Percentiles rank a stretch among this genome's conserved stretches.
phyloP scores from a whole-genome alignment of 2,888 invertebrate species.

The Sycophila texana region DNA sequence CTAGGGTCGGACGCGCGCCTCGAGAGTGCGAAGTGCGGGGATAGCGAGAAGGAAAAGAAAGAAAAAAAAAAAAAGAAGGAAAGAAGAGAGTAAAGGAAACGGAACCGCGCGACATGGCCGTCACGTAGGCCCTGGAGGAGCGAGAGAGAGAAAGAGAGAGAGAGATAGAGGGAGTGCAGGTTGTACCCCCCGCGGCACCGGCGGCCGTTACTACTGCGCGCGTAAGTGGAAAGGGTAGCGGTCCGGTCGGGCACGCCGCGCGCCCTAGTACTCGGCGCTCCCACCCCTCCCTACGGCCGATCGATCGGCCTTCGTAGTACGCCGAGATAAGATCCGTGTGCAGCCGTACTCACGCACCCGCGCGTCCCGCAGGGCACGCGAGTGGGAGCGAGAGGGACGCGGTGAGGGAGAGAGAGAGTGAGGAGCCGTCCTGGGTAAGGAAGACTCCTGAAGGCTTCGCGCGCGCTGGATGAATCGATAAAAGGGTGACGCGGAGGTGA shows the following conservation, averaged over 20 bases:
- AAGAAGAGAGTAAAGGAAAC: no score
- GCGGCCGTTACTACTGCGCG: slow-evolving; percentile 16
- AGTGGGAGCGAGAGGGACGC: slow-evolving; percentile 18
- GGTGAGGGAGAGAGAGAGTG: slow-evolving; percentile 4
- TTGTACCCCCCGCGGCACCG: neutral
- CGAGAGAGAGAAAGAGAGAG: neutral
- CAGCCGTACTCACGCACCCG: slow-evolving; percentile 39
- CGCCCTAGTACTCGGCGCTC: neutral
- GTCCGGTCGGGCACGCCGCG: neutral
- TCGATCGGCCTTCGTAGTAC: slow-evolving; percentile 53
- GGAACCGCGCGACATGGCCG: neutral
- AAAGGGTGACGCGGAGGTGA: slow-evolving; percentile 48
- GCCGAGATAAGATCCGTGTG: slow-evolving; percentile 54
- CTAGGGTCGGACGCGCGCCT: neutral
- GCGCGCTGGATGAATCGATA: slow-evolving; percentile 39
- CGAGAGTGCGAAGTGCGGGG: neutral
- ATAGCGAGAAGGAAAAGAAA: neutral
- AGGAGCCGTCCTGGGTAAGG: slow-evolving; percentile 4
- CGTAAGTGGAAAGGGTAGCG: slow-evolving; percentile 1
- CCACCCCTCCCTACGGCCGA: slow-evolving; percentile 17
- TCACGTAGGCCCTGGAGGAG: slow-evolving; percentile 6
- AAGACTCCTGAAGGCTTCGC: neutral
- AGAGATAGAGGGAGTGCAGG: neutral
- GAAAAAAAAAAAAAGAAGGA: no score
- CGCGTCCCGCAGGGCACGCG: slow-evolving; percentile 31